Conservation (phyloP, 2,888 invertebrate species). For the Copidosoma aretas region DNA sequence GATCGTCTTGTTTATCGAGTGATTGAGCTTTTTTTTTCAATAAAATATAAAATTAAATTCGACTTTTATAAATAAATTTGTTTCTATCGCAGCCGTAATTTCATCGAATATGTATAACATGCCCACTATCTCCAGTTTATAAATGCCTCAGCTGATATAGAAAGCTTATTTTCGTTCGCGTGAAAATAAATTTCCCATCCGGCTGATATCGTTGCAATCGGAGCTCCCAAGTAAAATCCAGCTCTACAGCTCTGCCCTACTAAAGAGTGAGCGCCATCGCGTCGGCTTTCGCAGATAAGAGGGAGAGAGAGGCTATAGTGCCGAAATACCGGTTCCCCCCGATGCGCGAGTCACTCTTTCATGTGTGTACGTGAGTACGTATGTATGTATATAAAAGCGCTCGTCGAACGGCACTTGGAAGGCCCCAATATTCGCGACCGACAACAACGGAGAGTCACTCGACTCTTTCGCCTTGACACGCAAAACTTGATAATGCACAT, state of each 20-base stretch:
- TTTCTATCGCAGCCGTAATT: neutral
- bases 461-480: conserved; percentile 31
- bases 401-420: conserved; percentile 26
- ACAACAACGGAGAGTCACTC: neutral
- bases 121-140: conserved; percentile 20
- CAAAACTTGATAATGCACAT: conserved; percentile 28
- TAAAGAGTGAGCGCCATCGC: neutral
- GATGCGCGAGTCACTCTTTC: neutral
- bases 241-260: neutral
- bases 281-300: neutral
- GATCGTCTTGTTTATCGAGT: too few relatives aligned
- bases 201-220: too few relatives aligned
- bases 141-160: too few relatives aligned
- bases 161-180: neutral
- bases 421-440: conserved; percentile 10
- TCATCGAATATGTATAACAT: too few relatives aligned
- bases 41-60: too few relatives aligned
- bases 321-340: conserved; percentile 24
- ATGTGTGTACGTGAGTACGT: too few relatives aligned
- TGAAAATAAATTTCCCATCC: neutral
- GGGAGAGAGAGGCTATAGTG: neutral
- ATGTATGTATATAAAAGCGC: neutral
- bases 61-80: too few relatives aligned
- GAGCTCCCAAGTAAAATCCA: neutral
- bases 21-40: too few relatives aligned